phyloP scores from a whole-genome alignment of 2,888 invertebrate genomes.

The Trissolcus brochymenae region DNA sequence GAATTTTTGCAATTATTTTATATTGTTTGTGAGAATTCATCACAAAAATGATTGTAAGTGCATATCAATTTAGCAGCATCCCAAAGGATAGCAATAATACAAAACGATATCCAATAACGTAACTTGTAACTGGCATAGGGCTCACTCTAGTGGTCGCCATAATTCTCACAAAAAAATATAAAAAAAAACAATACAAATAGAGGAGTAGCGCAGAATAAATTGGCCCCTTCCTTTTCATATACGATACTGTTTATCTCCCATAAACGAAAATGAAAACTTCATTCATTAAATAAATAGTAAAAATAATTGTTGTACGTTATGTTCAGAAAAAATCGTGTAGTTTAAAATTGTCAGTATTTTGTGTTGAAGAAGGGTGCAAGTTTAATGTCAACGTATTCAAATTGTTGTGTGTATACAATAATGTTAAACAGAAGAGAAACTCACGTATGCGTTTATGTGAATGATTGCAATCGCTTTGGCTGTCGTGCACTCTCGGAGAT shows the following conservation, averaged over 20 bases:
- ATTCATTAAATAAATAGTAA: not conserved
- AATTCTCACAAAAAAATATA: no score
- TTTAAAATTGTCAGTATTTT: no score
- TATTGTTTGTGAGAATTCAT: no score
- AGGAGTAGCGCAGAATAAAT: conserved; percentile 43
- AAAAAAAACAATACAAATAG: conserved; percentile 19
- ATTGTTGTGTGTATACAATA: conserved; percentile 17
- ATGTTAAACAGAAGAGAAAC: no score
- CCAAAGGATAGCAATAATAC: conserved; percentile 10
- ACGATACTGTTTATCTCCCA: conserved; percentile 14
- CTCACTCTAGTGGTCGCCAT: no score
- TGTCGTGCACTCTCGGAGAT: conserved; percentile 9
- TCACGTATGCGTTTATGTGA: conserved; percentile 38
- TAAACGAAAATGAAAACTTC: conserved; percentile 8
- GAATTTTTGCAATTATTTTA: no score
- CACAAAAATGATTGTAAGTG: no score
- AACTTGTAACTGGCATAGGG: no score
- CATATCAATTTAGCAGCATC: conserved; percentile 37
- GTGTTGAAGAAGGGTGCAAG: not conserved
- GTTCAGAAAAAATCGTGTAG: no score
- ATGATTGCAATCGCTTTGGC: conserved; percentile 46
- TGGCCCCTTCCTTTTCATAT: conserved; percentile 32
- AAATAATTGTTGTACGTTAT: no score
- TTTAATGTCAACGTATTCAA: conserved; percentile 20
- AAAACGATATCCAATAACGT: no score